Evolutionary conservation across 2,113 vertebrate genomes (phyloP).

Genomic region (Odobenus rosmarus): DNA sequence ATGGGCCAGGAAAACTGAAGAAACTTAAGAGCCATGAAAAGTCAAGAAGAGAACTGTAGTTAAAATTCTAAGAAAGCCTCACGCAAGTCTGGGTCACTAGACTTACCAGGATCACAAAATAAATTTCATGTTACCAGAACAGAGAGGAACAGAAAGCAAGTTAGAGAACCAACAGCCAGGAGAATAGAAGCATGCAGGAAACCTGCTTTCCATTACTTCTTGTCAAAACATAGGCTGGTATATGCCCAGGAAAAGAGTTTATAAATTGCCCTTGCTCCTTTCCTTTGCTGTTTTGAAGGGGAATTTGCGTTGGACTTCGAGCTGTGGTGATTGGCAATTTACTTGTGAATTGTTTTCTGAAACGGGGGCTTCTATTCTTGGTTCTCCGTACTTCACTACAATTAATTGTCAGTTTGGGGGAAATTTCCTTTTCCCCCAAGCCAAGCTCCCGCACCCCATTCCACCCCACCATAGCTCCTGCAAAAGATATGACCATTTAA

Average conservation of each 20-base stretch:
- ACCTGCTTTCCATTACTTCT: slow-evolving; percentile 55
- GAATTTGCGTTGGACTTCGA: background rate
- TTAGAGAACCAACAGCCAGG: slow-evolving; percentile 47
- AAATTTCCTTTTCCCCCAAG: background rate
- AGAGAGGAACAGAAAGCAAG: background rate
- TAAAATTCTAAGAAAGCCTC: slow-evolving; percentile 68
- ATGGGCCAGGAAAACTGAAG: slow-evolving; percentile 48
- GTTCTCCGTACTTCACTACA: background rate
- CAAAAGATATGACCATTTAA: background rate
- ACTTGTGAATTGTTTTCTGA: slow-evolving; percentile 25
- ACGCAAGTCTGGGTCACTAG: slow-evolving; percentile 18
- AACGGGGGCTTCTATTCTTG: background rate
- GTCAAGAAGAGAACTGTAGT: background rate
- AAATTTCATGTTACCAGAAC: background rate
- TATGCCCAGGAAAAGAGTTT: background rate
- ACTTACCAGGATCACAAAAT: slow-evolving; percentile 56
- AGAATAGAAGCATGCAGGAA: slow-evolving; percentile 56
- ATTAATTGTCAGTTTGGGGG: background rate
- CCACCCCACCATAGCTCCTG: background rate
- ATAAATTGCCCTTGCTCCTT: background rate
- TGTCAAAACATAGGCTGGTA: slow-evolving; percentile 64
- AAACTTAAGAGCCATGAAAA: background rate
- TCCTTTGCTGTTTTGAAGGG: slow-evolving; percentile 15
- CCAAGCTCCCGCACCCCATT: background rate
- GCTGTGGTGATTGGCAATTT: background rate